Conservation (phyloP, 2,797 vertebrate genomes). For the Sibirionetta formosa region DNA sequence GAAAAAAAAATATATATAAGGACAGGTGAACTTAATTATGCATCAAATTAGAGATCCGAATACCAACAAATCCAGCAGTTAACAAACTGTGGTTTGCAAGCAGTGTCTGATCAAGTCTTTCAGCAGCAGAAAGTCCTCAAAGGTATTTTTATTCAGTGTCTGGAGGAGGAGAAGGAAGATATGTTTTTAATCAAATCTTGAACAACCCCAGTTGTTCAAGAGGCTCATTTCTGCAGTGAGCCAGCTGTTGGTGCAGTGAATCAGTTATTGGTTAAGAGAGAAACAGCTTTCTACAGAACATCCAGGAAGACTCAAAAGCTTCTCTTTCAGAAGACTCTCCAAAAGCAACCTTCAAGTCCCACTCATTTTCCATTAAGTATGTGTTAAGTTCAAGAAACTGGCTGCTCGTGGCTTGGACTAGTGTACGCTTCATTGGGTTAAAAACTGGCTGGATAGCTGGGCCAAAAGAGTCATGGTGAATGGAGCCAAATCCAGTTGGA, state of each 20-base stretch:
- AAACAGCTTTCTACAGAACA: background rate
- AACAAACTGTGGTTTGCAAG: background rate
- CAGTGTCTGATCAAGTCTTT: background rate
- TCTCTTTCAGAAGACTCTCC: background rate
- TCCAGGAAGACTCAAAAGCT: background rate
- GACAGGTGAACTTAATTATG: background rate
- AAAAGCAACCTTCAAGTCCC: background rate
- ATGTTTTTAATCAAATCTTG: background rate
- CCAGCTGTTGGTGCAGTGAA: background rate
- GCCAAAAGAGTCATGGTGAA: too few relatives aligned
- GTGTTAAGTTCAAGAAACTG: too few relatives aligned
- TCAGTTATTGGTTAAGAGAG: background rate
- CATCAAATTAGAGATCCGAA: background rate
- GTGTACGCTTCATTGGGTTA: too few relatives aligned
- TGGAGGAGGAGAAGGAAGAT: background rate
- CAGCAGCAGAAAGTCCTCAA: background rate
- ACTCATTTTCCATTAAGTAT: background rate
- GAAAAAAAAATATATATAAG: background rate
- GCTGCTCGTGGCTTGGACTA: too few relatives aligned
- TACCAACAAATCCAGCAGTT: background rate
- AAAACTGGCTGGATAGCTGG: too few relatives aligned
- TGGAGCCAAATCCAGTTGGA: too few relatives aligned
- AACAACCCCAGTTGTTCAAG: background rate
- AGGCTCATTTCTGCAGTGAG: background rate
- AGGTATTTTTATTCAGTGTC: background rate